Evolutionary conservation across 2,113 vertebrate genomes (phyloP).

Genomic region (Hyaena hyaena): DNA sequence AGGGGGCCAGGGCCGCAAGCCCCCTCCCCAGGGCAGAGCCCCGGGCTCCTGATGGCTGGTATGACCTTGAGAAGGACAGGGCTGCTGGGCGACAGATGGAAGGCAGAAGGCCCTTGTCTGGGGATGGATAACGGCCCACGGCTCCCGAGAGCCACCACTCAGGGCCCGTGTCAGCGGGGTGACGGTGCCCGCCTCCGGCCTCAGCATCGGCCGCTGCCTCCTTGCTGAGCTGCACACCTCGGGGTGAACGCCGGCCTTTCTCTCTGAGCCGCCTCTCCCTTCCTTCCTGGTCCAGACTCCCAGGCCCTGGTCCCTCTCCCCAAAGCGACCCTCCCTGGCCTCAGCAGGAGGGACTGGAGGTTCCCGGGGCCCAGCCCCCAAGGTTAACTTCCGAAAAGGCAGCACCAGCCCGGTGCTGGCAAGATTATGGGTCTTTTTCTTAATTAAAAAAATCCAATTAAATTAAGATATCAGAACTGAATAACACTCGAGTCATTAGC

Average conservation of each 20-base stretch:
- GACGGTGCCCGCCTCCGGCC: fast-evolving
- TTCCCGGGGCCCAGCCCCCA: not conserved
- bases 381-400: not conserved
- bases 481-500: slow-evolving; percentile 74
- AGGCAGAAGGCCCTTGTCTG: fast-evolving
- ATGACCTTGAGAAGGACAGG: slow-evolving; percentile 37
- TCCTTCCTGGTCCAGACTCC: not conserved
- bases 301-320: not conserved
- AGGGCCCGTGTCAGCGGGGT: fast-evolving
- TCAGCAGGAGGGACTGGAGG: fast-evolving
- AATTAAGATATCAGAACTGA: slow-evolving; percentile 82
- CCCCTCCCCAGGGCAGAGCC: not conserved
- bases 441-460: slow-evolving; percentile 83
- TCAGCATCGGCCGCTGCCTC: not conserved
- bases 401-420: not conserved
- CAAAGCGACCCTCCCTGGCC: not conserved
- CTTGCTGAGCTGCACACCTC: not conserved
- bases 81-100: not conserved
- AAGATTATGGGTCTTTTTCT: slow-evolving; percentile 71
- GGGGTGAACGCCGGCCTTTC: not conserved
- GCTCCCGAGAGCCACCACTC: not conserved
- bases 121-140: fast-evolving
- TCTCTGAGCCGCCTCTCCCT: not conserved
- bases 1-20: not conserved
- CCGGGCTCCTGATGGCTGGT: not conserved